phyloP scores from a whole-genome alignment of 2,113 vertebrate species.

The Leptobrachium ailaonicum region DNA sequence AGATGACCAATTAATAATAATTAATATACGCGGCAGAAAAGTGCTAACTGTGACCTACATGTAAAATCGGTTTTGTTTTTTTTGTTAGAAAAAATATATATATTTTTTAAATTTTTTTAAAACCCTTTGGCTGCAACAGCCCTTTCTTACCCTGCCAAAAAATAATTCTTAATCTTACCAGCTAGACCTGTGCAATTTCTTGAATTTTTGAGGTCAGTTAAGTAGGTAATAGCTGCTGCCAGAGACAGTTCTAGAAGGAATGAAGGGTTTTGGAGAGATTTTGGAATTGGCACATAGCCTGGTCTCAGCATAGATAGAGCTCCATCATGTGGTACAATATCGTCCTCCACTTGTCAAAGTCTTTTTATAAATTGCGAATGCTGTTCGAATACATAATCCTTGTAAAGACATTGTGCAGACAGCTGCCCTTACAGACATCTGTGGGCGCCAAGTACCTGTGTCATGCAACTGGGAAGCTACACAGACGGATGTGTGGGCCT shows the following conservation, averaged over 20 bases:
- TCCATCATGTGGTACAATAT: slow-evolving; percentile 62
- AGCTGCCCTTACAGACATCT: slow-evolving; percentile 17
- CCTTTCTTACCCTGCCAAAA: slow-evolving; percentile 14
- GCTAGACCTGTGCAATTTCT: slow-evolving; percentile 12
- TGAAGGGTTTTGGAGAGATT: neutral
- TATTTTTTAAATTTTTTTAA: neutral
- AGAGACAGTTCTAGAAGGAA: neutral
- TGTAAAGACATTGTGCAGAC: slow-evolving; percentile 7
- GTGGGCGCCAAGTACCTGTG: slow-evolving; percentile 10
- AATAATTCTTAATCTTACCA: slow-evolving; percentile 4
- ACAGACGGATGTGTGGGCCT: slow-evolving; percentile 10
- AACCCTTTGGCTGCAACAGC: neutral
- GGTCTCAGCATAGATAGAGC: slow-evolving; percentile 50
- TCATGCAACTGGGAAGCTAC: neutral
- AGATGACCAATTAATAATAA: neutral
- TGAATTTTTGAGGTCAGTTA: slow-evolving; percentile 7
- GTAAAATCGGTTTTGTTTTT: neutral
- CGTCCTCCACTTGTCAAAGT: slow-evolving; percentile 19
- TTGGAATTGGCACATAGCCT: neutral
- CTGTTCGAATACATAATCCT: neutral
- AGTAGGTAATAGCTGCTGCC: neutral
- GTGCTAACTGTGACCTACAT: neutral
- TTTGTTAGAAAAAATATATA: too few relatives aligned
- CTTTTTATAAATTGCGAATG: neutral
- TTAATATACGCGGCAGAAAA: neutral